Evolutionary conservation across 1,140 invertebrate species (phyloP).

Genomic region (Atopsyche davidsoni): DNA sequence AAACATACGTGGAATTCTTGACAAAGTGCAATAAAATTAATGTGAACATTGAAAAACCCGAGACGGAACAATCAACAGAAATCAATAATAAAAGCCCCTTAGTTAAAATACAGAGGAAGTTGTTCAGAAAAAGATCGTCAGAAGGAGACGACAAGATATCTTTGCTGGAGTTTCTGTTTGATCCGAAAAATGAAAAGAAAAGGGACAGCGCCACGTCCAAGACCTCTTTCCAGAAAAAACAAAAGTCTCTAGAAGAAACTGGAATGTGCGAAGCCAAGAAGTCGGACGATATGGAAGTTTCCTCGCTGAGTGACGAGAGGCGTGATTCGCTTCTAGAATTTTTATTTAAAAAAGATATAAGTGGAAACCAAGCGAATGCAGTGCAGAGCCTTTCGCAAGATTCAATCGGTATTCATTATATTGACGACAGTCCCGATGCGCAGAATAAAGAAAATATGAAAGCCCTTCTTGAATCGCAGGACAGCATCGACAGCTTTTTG

Average conservation of each 20-base stretch:
- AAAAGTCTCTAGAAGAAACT: slow-evolving; percentile 22
- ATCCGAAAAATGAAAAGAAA: slow-evolving; percentile 15
- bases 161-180: slow-evolving; percentile 24
- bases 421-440: slow-evolving; percentile 44
- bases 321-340: slow-evolving; percentile 46
- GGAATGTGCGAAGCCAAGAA: slow-evolving; percentile 1
- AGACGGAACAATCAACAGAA: slow-evolving; percentile 33
- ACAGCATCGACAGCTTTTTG: slow-evolving; percentile 35
- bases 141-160: slow-evolving; percentile 25
- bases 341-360: slow-evolving; percentile 39
- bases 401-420: slow-evolving; percentile 40
- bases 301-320: slow-evolving; percentile 33
- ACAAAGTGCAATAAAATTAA: slow-evolving; percentile 31
- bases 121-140: slow-evolving; percentile 24
- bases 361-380: slow-evolving; percentile 34
- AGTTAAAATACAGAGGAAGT: slow-evolving; percentile 23
- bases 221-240: slow-evolving; percentile 17
- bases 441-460: slow-evolving; percentile 41
- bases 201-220: slow-evolving; percentile 8
- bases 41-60: slow-evolving; percentile 13
- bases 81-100: slow-evolving; percentile 10
- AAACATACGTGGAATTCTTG: slow-evolving; percentile 44
- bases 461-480: slow-evolving; percentile 47
- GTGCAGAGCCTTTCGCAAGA: slow-evolving; percentile 37
- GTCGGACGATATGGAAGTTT: slow-evolving; percentile 1